phyloP scores from a whole-genome alignment of 2,797 vertebrate genomes.

The Chanos chanos region DNA sequence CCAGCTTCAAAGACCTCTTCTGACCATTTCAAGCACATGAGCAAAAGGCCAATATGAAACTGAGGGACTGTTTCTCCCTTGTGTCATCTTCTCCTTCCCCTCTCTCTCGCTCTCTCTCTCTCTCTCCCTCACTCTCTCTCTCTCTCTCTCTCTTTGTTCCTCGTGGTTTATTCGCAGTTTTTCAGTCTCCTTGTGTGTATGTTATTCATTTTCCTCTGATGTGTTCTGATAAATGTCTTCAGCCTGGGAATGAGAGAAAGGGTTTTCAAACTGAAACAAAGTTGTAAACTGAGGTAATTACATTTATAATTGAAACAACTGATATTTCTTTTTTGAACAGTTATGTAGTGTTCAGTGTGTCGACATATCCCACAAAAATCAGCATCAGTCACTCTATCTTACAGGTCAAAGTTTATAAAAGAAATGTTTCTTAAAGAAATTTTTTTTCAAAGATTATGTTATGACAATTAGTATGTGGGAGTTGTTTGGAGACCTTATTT shows the following conservation, averaged over 20 bases:
- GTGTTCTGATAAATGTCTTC: conserved; percentile 71
- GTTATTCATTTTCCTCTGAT: not conserved
- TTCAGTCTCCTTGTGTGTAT: not conserved
- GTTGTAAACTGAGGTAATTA: not conserved
- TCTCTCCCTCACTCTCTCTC: not conserved
- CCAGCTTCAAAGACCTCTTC: no score
- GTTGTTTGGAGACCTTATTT: conserved; percentile 45
- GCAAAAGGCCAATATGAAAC: conserved; percentile 20
- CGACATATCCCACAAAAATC: not conserved
- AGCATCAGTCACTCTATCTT: not conserved
- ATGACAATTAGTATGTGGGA: not conserved
- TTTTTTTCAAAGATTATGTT: not conserved
- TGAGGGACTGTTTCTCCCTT: not conserved
- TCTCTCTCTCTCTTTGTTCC: not conserved
- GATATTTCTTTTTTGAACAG: no score
- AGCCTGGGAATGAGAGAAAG: not conserved
- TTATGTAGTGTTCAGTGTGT: no score
- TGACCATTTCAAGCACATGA: no score
- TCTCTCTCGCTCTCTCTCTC: not conserved
- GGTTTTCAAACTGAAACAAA: conserved; percentile 48
- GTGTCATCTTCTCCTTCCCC: not conserved
- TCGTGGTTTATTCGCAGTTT: not conserved
- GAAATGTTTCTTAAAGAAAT: not conserved
- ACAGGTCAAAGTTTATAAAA: not conserved
- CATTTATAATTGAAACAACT: no score